Conservation (phyloP, 2,888 invertebrate genomes). For the Campoplex capitator region DNA sequence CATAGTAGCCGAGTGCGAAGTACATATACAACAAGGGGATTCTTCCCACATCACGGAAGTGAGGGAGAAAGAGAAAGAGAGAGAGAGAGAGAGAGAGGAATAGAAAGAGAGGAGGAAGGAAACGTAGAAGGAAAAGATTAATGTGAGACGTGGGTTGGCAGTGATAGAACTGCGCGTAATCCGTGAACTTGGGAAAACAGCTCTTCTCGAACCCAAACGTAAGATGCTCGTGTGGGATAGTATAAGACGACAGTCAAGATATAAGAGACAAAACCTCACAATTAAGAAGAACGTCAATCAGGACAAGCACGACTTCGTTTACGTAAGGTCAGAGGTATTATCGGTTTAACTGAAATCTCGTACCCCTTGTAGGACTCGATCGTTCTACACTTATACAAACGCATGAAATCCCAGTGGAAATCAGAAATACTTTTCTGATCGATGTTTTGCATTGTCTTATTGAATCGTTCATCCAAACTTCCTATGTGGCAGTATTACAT, state of each 20-base stretch:
- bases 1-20: slow-evolving; percentile 28
- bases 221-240: slow-evolving; percentile 64
- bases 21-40: slow-evolving; percentile 42
- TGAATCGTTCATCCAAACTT: not conserved
- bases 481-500: no score
- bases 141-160: slow-evolving; percentile 79
- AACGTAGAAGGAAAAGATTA: slow-evolving; percentile 79
- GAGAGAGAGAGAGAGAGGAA: slow-evolving; percentile 4
- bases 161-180: slow-evolving; percentile 83
- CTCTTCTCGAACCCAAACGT: slow-evolving; percentile 26
- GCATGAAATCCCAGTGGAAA: not conserved
- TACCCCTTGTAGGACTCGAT: not conserved
- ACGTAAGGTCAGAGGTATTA: slow-evolving; percentile 29
- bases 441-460: not conserved
- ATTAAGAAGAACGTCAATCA: slow-evolving; percentile 82
- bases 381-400: not conserved
- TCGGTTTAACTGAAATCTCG: not conserved
- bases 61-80: not conserved
- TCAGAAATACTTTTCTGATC: not conserved
- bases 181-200: slow-evolving; percentile 74
- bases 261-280: slow-evolving; percentile 81
- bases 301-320: slow-evolving; percentile 4
- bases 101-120: not conserved
- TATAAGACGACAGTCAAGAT: slow-evolving; percentile 82
- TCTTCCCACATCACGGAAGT: slow-evolving; percentile 49